Conservation (phyloP, 2,797 vertebrate genomes). For the Pteropus rufus region DNA sequence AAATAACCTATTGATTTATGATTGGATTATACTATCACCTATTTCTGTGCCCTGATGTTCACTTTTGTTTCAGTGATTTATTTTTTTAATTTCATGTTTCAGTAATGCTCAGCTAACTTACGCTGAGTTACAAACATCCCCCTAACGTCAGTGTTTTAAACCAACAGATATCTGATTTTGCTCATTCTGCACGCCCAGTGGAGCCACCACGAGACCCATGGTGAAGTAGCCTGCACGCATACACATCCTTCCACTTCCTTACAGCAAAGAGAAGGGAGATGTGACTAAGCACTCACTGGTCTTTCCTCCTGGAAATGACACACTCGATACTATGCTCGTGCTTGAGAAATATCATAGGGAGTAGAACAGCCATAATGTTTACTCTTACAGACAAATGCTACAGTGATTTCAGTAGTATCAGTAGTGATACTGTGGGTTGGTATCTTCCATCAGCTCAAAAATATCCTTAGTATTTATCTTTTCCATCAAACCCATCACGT, state of each 20-base stretch:
- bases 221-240: rapidly evolving
- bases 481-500: neutral
- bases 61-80: constrained; percentile 9
- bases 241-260: rapidly evolving
- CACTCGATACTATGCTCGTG: neutral
- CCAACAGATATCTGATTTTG: neutral
- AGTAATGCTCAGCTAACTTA: neutral
- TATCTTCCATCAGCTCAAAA: neutral
- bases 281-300: no score
- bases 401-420: neutral
- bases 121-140: neutral
- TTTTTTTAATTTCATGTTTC: constrained; percentile 29
- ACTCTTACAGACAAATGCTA: no score
- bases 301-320: neutral
- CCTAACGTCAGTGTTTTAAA: neutral
- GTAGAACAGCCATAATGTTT: no score
- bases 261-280: neutral
- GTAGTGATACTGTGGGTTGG: no score
- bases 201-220: neutral
- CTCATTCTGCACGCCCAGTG: neutral
- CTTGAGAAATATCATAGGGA: neutral
- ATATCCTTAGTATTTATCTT: neutral
- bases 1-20: neutral
- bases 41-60: neutral
- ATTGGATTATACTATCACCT: neutral